phyloP scores from a whole-genome alignment of 2,888 invertebrate species.

The Amaurobius ferox region DNA sequence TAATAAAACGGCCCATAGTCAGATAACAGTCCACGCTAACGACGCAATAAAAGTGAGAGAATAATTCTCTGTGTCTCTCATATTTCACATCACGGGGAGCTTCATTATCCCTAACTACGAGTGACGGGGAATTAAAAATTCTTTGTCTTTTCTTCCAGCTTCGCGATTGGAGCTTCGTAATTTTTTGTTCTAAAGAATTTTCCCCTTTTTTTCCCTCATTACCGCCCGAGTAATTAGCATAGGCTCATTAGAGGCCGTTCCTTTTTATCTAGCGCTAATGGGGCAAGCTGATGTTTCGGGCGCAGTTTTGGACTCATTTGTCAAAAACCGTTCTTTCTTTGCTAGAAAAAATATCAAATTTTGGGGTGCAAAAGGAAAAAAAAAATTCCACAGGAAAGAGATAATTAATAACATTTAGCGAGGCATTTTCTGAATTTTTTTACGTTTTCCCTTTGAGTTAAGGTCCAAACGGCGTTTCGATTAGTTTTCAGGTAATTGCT shows the following conservation, averaged over 20 bases:
- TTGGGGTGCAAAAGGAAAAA: slow-evolving; percentile 14
- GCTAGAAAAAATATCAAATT: slow-evolving; percentile 12
- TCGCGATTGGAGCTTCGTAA: slow-evolving; percentile 14
- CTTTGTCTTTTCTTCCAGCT: slow-evolving; percentile 27
- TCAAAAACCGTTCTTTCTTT: slow-evolving; percentile 30
- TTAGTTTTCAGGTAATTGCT: slow-evolving; percentile 27
- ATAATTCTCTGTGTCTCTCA: slow-evolving; percentile 40
- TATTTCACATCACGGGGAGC: slow-evolving; percentile 40
- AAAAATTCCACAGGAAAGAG: slow-evolving; percentile 15
- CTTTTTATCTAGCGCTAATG: slow-evolving; percentile 61
- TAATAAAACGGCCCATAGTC: slow-evolving; percentile 45
- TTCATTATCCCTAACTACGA: slow-evolving; percentile 66
- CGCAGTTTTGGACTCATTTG: slow-evolving; percentile 63
- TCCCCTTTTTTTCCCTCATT: slow-evolving; percentile 44
- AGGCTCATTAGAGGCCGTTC: slow-evolving; percentile 39
- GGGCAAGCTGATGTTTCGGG: slow-evolving; percentile 50
- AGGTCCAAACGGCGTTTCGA: slow-evolving; percentile 39
- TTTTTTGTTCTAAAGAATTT: slow-evolving; percentile 15
- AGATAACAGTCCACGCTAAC: slow-evolving; percentile 43
- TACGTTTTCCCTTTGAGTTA: slow-evolving; percentile 28
- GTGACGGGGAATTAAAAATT: slow-evolving; percentile 62
- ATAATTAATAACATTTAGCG: slow-evolving; percentile 67
- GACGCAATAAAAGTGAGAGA: slow-evolving; percentile 13
- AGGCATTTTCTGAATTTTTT: slow-evolving; percentile 22
- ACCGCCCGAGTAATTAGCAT: slow-evolving; percentile 60